These are phyloP conservation scores for Buathra laborator DNA, from an alignment of 2,888 invertebrate species.

Conservation along the genomic window DNA sequence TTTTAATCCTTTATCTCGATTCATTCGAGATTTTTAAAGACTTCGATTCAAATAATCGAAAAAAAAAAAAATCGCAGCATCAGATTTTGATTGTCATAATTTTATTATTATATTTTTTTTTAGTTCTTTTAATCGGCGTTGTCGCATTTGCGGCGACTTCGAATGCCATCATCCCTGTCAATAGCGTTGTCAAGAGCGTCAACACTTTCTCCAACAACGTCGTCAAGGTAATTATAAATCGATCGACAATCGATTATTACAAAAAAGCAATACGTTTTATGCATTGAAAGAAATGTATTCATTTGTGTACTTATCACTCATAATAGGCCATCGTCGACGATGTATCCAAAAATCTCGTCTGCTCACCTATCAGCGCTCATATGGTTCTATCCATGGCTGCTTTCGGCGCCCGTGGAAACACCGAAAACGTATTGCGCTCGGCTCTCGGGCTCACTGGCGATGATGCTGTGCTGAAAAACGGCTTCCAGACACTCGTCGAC, in stretches of 20 bases:
- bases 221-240: slow-evolving; percentile 43
- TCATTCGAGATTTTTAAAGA: background rate
- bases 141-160: slow-evolving; percentile 17
- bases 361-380: slow-evolving; percentile 82
- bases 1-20: too few species aligned
- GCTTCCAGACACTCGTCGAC: slow-evolving; percentile 74
- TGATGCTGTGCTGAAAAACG: slow-evolving; percentile 65
- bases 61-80: background rate
- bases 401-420: slow-evolving; percentile 77
- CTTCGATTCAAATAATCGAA: background rate
- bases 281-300: background rate
- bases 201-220: slow-evolving; percentile 54
- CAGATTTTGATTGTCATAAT: background rate
- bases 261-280: too few species aligned
- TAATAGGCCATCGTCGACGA: background rate
- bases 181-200: slow-evolving; percentile 28
- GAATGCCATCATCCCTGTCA: slow-evolving; percentile 6
- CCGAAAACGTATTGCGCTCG: slow-evolving; percentile 74
- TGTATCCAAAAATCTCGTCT: slow-evolving; percentile 75
- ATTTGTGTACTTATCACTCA: background rate
- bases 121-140: slow-evolving; percentile 56
- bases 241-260: background rate
- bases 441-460: slow-evolving; percentile 74
- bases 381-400: slow-evolving; percentile 80
- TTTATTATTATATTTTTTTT: slow-evolving; percentile 19